phyloP scores from a whole-genome alignment of 1,140 invertebrate species.

The Drosophila kikkawai region DNA sequence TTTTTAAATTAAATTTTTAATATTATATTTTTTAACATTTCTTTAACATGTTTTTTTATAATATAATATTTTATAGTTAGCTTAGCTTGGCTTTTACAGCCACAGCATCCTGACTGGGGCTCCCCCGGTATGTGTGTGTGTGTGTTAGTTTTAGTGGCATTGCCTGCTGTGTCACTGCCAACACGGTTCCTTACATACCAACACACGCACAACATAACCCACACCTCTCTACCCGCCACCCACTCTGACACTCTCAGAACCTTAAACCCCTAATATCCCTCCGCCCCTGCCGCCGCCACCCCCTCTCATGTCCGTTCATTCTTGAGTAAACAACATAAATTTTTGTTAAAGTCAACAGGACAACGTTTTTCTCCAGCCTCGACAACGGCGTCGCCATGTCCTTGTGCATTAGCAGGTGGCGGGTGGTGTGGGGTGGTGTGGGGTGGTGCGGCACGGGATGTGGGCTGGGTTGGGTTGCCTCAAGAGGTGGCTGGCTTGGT shows the following conservation, averaged over 20 bases:
- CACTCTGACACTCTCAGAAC: background rate
- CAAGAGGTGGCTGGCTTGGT: background rate
- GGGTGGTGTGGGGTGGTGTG: background rate
- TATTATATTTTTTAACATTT: background rate
- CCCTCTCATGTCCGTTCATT: constrained; percentile 46
- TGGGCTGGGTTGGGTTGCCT: background rate
- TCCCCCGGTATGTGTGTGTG: background rate
- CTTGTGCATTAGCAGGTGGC: constrained; percentile 46
- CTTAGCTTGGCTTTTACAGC: background rate
- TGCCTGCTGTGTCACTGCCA: constrained; percentile 42
- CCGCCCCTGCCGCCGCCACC: background rate
- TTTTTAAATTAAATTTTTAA: background rate
- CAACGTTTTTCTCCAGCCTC: constrained; percentile 30
- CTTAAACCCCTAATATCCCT: constrained; percentile 2
- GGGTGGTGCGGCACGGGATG: background rate
- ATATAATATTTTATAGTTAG: background rate
- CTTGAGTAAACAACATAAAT: constrained; percentile 74
- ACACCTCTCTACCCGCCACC: background rate
- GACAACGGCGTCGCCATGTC: constrained; percentile 29
- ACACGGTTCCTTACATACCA: constrained; percentile 13
- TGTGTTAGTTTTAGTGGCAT: constrained; percentile 9
- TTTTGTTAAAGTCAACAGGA: constrained; percentile 74
- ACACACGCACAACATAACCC: constrained; percentile 3
- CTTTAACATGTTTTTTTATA: background rate
- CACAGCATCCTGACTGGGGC: background rate